Evolutionary conservation across 2,797 vertebrate species (phyloP).

Genomic region (Poecile montanus): DNA sequence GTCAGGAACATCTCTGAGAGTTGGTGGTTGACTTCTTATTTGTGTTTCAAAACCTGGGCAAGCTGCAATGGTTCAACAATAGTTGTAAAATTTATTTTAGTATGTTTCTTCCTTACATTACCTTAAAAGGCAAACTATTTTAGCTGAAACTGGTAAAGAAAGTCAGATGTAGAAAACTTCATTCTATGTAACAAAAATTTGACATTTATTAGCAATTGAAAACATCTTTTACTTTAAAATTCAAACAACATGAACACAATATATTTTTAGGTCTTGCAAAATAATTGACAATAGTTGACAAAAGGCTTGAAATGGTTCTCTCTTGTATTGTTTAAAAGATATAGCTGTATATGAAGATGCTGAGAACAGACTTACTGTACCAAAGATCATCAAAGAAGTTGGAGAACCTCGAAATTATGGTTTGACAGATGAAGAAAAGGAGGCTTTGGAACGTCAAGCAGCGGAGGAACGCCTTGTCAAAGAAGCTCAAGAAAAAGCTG

Average conservation of each 20-base stretch:
- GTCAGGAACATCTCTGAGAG: background rate
- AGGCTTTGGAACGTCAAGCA: constrained; percentile 72
- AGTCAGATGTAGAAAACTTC: background rate
- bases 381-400: constrained; percentile 79
- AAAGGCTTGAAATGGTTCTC: background rate
- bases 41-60: background rate
- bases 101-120: background rate
- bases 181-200: background rate
- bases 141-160: background rate
- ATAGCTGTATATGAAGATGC: constrained; percentile 78
- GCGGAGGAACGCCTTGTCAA: constrained; percentile 74
- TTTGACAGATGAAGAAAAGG: constrained; percentile 78
- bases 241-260: background rate
- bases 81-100: background rate
- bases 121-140: background rate
- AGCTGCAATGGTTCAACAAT: background rate
- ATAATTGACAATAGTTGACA: background rate
- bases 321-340: constrained; percentile 71
- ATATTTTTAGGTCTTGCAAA: background rate
- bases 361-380: constrained; percentile 76
- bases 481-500: constrained; percentile 73
- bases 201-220: background rate
- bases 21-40: background rate
- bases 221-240: background rate
- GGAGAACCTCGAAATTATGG: constrained; percentile 87